phyloP scores from a whole-genome alignment of 2,113 vertebrate genomes.

The Nothobranchius kuhntae region DNA sequence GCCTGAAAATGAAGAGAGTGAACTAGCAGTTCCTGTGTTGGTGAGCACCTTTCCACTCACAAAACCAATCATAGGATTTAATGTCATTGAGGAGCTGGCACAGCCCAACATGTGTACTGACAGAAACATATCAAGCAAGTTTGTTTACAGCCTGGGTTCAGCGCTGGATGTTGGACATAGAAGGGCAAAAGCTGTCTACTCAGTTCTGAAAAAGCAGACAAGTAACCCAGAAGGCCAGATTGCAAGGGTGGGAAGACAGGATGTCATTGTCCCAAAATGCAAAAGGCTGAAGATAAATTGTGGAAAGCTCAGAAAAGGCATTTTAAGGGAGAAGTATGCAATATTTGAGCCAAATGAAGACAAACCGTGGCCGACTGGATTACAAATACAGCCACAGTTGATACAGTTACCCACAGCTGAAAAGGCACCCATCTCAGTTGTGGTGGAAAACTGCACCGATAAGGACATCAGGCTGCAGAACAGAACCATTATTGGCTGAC shows the following conservation, averaged over 20 bases:
- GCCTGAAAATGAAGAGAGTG: too few species aligned
- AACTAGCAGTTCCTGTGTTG: too few species aligned
- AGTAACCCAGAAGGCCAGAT: neutral
- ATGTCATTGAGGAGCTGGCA: neutral
- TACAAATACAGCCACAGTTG: neutral
- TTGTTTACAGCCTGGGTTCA: constrained; percentile 1
- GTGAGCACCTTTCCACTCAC: too few species aligned
- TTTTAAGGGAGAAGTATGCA: neutral
- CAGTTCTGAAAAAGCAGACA: neutral
- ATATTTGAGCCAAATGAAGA: neutral
- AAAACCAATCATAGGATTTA: too few species aligned
- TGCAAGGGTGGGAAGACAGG: neutral
- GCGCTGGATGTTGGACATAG: neutral
- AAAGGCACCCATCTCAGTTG: neutral
- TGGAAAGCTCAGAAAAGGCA: neutral
- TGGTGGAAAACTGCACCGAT: neutral
- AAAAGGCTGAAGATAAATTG: neutral
- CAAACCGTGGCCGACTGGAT: neutral
- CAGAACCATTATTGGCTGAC: neutral
- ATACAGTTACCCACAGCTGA: neutral
- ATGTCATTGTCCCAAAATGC: neutral
- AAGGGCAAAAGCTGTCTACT: neutral
- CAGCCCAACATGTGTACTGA: neutral
- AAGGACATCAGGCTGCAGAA: neutral
- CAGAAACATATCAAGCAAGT: neutral